phyloP scores from a whole-genome alignment of 2,888 invertebrate species.

The Meiosimyza decipiens region DNA sequence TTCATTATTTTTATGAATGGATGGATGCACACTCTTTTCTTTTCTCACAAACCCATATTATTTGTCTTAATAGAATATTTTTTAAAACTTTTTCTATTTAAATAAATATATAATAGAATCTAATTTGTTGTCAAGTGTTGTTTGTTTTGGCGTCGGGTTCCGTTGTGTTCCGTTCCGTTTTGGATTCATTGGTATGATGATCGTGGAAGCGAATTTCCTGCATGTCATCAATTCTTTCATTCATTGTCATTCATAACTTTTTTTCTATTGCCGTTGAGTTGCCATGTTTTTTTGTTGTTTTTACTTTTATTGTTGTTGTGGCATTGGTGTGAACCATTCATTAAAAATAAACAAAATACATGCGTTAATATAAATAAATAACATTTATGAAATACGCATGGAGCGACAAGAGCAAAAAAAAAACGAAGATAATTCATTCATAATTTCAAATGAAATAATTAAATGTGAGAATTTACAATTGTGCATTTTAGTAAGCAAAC shows the following conservation, averaged over 20 bases:
- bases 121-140: slow-evolving; percentile 27
- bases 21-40: not conserved
- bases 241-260: slow-evolving; percentile 26
- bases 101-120: slow-evolving; percentile 24
- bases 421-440: not conserved
- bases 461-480: too few relatives aligned
- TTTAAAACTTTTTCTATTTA: slow-evolving; percentile 14
- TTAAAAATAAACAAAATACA: slow-evolving; percentile 36
- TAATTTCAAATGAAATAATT: not conserved
- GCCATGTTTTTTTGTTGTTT: slow-evolving; percentile 9
- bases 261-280: not conserved
- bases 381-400: too few relatives aligned
- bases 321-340: slow-evolving; percentile 27
- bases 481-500: too few relatives aligned
- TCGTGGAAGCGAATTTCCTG: slow-evolving; percentile 19
- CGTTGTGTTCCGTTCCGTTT: slow-evolving; percentile 7
- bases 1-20: slow-evolving; percentile 13
- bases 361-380: slow-evolving; percentile 30
- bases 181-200: not conserved
- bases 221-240: slow-evolving; percentile 20
- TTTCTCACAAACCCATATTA: not conserved
- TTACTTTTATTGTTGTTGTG: slow-evolving; percentile 2
- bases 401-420: not conserved
- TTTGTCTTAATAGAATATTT: slow-evolving; percentile 16
- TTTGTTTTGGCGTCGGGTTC: slow-evolving; percentile 12